Percentiles rank a stretch among this genome's conserved stretches.
Conservation (phyloP, 2,888 invertebrate genomes). For the Ophion ellenae region DNA sequence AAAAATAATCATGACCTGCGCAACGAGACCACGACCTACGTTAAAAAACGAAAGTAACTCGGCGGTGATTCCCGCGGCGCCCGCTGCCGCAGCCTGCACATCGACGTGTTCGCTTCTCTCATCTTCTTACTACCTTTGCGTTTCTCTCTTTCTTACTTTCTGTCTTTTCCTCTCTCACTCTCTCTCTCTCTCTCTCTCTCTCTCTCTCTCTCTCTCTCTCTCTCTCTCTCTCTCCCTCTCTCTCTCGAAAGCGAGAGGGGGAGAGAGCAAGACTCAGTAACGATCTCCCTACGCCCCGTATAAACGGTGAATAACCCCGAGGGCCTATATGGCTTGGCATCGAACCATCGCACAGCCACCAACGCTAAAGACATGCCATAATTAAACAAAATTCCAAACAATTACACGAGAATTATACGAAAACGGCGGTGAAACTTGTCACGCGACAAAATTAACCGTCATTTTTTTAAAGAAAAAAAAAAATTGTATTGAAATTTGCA, state of each 20-base stretch:
- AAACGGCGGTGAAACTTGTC: not conserved
- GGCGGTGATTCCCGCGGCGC: conserved; percentile 57
- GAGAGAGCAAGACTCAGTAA: conserved; percentile 22
- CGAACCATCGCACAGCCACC: conserved; percentile 35
- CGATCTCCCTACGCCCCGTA: conserved; percentile 46
- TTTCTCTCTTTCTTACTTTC: conserved; percentile 15
- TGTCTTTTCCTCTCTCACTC: conserved; percentile 9
- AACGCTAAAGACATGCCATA: not conserved
- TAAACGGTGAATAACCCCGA: conserved; percentile 54
- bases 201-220: not conserved
- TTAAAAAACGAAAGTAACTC: conserved; percentile 69
- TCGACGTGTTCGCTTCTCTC: conserved; percentile 47
- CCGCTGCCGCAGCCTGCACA: conserved; percentile 61
- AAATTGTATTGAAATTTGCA: too few relatives aligned
- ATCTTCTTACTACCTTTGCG: conserved; percentile 39
- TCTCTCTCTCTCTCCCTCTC: too few relatives aligned
- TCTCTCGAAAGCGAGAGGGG: not conserved
- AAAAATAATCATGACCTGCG: conserved; percentile 65
- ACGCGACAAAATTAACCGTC: not conserved
- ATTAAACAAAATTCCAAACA: not conserved
- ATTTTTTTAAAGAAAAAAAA: not conserved
- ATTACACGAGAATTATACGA: not conserved
- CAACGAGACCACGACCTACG: conserved; percentile 65
- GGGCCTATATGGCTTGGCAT: conserved; percentile 26
- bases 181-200: not conserved